Evolutionary conservation across 2,888 invertebrate species (phyloP).

Genomic region (Nasonia oneida): DNA sequence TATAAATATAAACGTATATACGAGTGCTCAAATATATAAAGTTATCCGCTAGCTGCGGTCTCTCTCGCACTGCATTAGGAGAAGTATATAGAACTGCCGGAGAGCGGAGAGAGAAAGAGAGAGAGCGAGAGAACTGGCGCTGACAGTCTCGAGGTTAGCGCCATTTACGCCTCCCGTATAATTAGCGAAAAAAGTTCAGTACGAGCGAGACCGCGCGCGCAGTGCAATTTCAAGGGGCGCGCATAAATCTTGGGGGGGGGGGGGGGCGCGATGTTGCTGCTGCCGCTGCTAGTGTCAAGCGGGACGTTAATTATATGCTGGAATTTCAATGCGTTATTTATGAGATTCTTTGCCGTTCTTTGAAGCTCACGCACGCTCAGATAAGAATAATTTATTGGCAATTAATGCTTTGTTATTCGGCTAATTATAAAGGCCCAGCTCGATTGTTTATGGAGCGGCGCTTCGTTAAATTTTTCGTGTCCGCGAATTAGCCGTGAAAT

Average conservation of each 20-base stretch:
- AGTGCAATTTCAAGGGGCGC: conserved; percentile 42
- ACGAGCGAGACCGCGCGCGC: neutral
- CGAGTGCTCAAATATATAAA: neutral
- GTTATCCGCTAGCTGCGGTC: neutral
- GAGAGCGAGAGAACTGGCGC: neutral
- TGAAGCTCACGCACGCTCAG: neutral
- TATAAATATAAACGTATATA: neutral
- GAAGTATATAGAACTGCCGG: neutral
- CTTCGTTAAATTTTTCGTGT: neutral
- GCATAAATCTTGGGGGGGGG: conserved; percentile 48
- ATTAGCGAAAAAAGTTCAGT: conserved; percentile 32
- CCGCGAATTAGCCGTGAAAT: too few species aligned
- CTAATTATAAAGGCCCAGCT: conserved; percentile 8
- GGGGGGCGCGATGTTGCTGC: neutral
- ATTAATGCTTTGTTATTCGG: conserved; percentile 41
- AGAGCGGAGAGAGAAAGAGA: neutral
- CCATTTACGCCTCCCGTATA: conserved; percentile 6
- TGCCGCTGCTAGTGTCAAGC: neutral
- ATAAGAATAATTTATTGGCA: conserved; percentile 52
- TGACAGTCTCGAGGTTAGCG: conserved; percentile 10
- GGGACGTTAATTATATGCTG: conserved; percentile 55
- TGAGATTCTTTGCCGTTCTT: conserved; percentile 42
- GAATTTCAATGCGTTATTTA: conserved; percentile 61
- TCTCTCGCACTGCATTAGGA: neutral
- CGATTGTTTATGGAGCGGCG: neutral